Percentiles rank a stretch among this genome's conserved stretches.
Evolutionary conservation across 1,140 invertebrate genomes (phyloP).

Genomic region (Drosophila pseudoobscura): DNA sequence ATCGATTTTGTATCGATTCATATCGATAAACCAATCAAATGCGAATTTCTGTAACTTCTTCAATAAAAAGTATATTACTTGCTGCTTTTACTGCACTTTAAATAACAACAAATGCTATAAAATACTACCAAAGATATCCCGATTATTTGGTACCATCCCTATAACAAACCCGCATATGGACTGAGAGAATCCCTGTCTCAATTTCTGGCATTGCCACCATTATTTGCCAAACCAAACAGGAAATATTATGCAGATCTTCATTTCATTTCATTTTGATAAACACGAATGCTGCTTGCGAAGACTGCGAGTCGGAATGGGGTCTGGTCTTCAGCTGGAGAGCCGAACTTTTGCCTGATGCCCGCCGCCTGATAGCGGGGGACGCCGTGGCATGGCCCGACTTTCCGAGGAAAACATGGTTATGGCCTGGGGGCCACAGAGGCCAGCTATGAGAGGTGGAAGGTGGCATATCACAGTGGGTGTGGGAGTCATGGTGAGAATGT

Average conservation of each 20-base stretch:
- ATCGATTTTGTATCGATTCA: too few relatives aligned
- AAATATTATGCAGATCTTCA: slow-evolving; percentile 62
- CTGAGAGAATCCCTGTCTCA: slow-evolving; percentile 2
- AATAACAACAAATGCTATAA: too few relatives aligned
- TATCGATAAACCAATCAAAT: too few relatives aligned
- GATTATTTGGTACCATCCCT: too few relatives aligned
- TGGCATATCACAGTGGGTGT: slow-evolving; percentile 27
- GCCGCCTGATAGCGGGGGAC: slow-evolving; percentile 41
- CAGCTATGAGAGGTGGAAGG: slow-evolving; percentile 44
- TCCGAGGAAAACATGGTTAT: slow-evolving; percentile 50
- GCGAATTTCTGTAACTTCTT: too few relatives aligned
- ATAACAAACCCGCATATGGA: too few relatives aligned
- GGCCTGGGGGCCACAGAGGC: slow-evolving; percentile 34
- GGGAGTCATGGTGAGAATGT: slow-evolving; percentile 22
- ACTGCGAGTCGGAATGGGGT: not conserved
- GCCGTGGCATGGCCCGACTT: slow-evolving; percentile 8
- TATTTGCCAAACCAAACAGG: slow-evolving; percentile 35
- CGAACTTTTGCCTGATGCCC: slow-evolving; percentile 31
- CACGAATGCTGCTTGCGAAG: slow-evolving; percentile 28
- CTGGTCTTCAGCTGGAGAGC: not conserved
- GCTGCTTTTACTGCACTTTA: too few relatives aligned
- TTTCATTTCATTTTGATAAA: slow-evolving; percentile 46
- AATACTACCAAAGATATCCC: too few relatives aligned
- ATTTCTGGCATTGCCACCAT: slow-evolving; percentile 31
- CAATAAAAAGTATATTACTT: too few relatives aligned